Percentiles rank a stretch among this genome's conserved stretches.
These are phyloP conservation scores for Brachionus asplanchnoidis DNA, from an alignment of 1,140 invertebrate species.

Conservation along the genomic window DNA sequence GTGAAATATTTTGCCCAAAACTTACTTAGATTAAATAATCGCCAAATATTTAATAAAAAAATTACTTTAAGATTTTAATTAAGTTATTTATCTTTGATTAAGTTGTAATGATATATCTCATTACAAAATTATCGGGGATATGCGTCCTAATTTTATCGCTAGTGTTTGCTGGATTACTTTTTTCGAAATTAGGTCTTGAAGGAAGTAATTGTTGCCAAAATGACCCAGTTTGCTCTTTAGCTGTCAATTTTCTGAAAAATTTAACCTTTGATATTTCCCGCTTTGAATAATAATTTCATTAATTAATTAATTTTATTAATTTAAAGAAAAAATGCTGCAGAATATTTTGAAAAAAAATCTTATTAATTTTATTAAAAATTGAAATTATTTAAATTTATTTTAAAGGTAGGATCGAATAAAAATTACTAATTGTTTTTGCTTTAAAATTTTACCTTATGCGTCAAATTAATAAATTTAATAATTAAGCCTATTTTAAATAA, in stretches of 20 bases:
- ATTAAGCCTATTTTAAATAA: too few relatives aligned
- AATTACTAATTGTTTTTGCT: too few relatives aligned
- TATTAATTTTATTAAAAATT: too few relatives aligned
- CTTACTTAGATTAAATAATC: background rate
- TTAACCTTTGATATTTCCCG: background rate
- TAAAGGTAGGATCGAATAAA: too few relatives aligned
- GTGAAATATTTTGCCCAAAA: background rate
- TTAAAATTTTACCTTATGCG: too few relatives aligned
- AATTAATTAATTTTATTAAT: too few relatives aligned
- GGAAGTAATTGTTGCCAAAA: background rate
- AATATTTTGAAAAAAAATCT: too few relatives aligned
- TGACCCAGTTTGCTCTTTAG: background rate
- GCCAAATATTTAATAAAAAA: background rate
- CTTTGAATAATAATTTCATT: background rate
- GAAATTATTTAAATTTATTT: too few relatives aligned
- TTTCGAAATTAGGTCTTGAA: background rate
- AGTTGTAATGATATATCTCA: conserved; percentile 12
- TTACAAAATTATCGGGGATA: conserved; percentile 30
- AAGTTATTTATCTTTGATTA: conserved; percentile 4
- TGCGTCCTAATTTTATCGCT: background rate
- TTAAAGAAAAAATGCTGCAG: too few relatives aligned
- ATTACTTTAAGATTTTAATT: background rate
- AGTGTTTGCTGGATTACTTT: background rate
- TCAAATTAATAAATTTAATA: too few relatives aligned
- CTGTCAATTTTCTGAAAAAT: background rate